These are phyloP conservation scores for Acomys russatus DNA, from an alignment of 2,797 vertebrate species.

Conservation along the genomic window DNA sequence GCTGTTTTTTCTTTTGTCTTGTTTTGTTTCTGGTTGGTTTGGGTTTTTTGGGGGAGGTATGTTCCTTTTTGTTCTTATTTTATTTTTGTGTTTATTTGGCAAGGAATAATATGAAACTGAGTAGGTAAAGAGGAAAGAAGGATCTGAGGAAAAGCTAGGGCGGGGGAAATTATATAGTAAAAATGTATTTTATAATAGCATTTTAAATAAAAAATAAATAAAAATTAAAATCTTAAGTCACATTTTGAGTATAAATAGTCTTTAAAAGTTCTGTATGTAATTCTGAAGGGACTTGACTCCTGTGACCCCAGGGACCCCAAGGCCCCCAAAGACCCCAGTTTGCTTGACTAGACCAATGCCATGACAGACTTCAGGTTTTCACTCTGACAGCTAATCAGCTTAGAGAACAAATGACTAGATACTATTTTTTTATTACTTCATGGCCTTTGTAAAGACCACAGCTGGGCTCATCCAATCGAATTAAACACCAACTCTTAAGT, in stretches of 20 bases:
- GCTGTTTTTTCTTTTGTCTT: neutral
- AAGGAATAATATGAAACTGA: neutral
- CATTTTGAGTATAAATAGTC: neutral
- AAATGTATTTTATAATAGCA: neutral
- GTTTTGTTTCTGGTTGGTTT: neutral
- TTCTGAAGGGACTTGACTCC: too few relatives aligned
- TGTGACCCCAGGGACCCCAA: too few relatives aligned
- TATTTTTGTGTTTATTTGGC: neutral
- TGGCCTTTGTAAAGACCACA: too few relatives aligned
- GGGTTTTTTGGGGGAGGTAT: too few relatives aligned
- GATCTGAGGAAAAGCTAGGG: neutral
- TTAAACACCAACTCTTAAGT: too few relatives aligned
- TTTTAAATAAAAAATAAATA: neutral
- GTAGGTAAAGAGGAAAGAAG: neutral
- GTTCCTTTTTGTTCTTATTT: neutral
- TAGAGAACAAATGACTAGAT: too few relatives aligned
- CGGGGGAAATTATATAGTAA: neutral
- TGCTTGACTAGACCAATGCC: too few relatives aligned
- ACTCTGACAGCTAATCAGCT: too few relatives aligned
- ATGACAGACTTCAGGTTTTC: too few relatives aligned
- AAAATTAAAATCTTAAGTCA: neutral
- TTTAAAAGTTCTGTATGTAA: neutral
- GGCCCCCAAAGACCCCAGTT: too few relatives aligned
- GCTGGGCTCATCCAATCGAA: too few relatives aligned
- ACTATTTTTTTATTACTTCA: too few relatives aligned